Conservation (phyloP, 2,888 invertebrate species). For the Itoplectis maculator region DNA sequence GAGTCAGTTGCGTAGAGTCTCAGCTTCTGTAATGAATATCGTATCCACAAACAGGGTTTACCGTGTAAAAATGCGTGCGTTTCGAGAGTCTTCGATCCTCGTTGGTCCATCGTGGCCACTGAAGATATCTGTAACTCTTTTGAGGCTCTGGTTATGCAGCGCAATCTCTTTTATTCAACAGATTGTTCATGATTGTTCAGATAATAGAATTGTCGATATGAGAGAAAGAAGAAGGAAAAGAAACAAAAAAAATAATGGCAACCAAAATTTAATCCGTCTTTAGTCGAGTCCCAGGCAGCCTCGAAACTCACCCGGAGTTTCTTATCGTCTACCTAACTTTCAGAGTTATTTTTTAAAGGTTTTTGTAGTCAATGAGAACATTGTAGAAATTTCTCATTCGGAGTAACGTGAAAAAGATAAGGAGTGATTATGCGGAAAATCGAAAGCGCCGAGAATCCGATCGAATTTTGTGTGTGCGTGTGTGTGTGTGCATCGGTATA, state of each 20-base stretch:
- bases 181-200: neutral
- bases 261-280: neutral
- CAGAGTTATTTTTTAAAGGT: conserved; percentile 25
- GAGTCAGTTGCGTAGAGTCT: conserved; percentile 12
- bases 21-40: conserved; percentile 2
- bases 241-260: neutral
- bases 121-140: conserved; percentile 5
- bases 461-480: conserved; percentile 12
- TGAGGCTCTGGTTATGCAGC: neutral
- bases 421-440: conserved; percentile 1
- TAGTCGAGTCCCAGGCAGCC: neutral
- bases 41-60: conserved; percentile 28
- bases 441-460: neutral
- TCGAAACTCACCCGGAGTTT: neutral
- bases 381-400: conserved; percentile 8
- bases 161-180: neutral
- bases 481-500: conserved; percentile 15
- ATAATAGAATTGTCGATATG: conserved; percentile 1
- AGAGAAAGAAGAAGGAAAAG: neutral
- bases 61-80: conserved; percentile 25
- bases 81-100: conserved; percentile 16
- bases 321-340: conserved; percentile 6
- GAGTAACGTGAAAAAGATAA: neutral
- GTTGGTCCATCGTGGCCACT: neutral
- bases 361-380: conserved; percentile 25